Percentiles rank a stretch among this genome's conserved stretches.
Evolutionary conservation across 2,797 vertebrate species (phyloP).

Genomic region (Tenualosa ilisha): DNA sequence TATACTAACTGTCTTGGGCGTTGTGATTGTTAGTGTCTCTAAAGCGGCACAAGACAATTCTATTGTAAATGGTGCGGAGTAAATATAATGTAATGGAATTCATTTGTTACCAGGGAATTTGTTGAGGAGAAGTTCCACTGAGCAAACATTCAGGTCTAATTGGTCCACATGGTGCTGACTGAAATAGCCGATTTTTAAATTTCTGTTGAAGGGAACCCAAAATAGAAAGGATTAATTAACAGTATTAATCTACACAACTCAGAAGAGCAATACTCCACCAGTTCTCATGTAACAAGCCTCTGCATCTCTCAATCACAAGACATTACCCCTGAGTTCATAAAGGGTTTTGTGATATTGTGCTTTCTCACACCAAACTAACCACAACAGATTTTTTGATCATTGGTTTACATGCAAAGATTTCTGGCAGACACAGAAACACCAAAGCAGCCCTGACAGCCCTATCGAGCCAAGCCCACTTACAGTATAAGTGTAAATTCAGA

Average conservation of each 20-base stretch:
- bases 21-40: too few relatives aligned
- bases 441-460: too few relatives aligned
- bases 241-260: background rate
- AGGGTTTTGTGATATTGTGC: too few relatives aligned
- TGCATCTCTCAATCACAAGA: background rate
- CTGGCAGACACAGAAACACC: too few relatives aligned
- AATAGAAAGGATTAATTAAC: background rate
- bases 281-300: background rate
- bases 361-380: too few relatives aligned
- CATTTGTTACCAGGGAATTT: conserved; percentile 75
- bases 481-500: background rate
- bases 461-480: background rate
- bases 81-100: too few relatives aligned
- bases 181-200: conserved; percentile 95
- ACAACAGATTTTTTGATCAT: too few relatives aligned
- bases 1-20: background rate
- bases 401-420: too few relatives aligned
- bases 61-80: too few relatives aligned
- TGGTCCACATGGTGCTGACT: conserved; percentile 98
- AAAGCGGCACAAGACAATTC: too few relatives aligned
- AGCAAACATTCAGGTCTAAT: conserved; percentile 91
- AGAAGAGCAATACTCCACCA: background rate
- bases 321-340: too few relatives aligned
- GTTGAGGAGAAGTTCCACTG: conserved; percentile 89
- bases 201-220: conserved; percentile 70